Conservation (phyloP, 2,113 vertebrate genomes). For the Anser brachyrhynchus region DNA sequence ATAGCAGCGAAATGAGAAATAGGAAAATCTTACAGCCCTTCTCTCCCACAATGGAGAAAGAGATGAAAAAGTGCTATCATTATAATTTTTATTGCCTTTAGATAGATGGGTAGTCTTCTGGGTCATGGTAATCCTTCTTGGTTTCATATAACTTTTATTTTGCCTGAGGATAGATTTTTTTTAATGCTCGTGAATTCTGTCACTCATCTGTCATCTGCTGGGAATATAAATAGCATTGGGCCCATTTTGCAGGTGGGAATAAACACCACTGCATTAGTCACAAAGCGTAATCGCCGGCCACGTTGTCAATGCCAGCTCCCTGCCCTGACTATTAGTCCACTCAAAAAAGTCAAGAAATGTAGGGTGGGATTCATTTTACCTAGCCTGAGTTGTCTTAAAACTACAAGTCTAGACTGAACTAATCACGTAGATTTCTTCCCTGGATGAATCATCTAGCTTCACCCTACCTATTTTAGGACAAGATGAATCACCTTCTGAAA, state of each 20-base stretch:
- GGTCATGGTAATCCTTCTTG: constrained; percentile 11
- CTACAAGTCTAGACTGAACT: constrained; percentile 17
- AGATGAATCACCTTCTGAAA: constrained; percentile 55
- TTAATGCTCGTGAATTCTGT: constrained; percentile 27
- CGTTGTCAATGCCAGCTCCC: not conserved
- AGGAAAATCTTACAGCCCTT: constrained; percentile 63
- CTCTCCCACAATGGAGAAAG: constrained; percentile 29
- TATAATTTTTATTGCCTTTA: constrained; percentile 47
- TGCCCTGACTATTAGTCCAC: not conserved
- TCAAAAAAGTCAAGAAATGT: not conserved
- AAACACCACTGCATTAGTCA: not conserved
- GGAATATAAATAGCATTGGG: not conserved
- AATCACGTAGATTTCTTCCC: not conserved
- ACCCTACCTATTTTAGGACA: not conserved
- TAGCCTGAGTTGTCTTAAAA: not conserved
- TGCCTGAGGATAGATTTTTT: not conserved
- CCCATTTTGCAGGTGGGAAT: not conserved
- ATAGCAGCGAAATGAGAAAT: constrained; percentile 48
- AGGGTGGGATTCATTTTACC: not conserved
- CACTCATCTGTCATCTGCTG: not conserved
- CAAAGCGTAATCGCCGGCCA: not conserved
- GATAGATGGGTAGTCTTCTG: constrained; percentile 21
- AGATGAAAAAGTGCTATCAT: constrained; percentile 36
- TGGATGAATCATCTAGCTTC: constrained; percentile 16
- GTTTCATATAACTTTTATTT: constrained; percentile 23